Conservation (phyloP, 1,140 invertebrate species). For the Neomicropteryx cornuta region DNA sequence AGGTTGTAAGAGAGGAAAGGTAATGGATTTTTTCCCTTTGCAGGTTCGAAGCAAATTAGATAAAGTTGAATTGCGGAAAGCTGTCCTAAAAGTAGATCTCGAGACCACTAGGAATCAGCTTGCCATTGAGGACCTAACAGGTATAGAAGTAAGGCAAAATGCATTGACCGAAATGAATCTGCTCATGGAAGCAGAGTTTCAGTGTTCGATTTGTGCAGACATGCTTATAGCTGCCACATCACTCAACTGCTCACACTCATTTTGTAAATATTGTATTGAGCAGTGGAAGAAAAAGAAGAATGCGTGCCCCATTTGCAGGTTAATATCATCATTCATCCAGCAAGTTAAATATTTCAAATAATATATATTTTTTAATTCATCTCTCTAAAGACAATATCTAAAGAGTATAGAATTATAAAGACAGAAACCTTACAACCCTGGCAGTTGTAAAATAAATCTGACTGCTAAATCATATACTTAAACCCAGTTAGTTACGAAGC, state of each 20-base stretch:
- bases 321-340: neutral
- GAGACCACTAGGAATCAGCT: no score
- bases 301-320: conserved; percentile 54
- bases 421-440: no score
- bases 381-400: neutral
- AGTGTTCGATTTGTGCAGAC: conserved; percentile 61
- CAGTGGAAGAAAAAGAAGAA: conserved; percentile 52
- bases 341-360: neutral
- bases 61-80: no score
- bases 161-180: conserved; percentile 39
- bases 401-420: neutral
- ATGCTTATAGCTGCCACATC: conserved; percentile 53
- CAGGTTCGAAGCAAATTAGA: no score
- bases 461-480: no score
- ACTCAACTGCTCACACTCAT: conserved; percentile 58
- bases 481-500: no score
- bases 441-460: no score
- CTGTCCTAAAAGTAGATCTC: no score
- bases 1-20: no score
- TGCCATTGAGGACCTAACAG: no score
- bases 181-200: conserved; percentile 55
- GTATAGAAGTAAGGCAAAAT: no score
- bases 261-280: conserved; percentile 54
- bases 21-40: no score
- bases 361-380: neutral